These are phyloP conservation scores for Eidolon helvum DNA, from an alignment of 2,113 vertebrate species.

Conservation along the genomic window DNA sequence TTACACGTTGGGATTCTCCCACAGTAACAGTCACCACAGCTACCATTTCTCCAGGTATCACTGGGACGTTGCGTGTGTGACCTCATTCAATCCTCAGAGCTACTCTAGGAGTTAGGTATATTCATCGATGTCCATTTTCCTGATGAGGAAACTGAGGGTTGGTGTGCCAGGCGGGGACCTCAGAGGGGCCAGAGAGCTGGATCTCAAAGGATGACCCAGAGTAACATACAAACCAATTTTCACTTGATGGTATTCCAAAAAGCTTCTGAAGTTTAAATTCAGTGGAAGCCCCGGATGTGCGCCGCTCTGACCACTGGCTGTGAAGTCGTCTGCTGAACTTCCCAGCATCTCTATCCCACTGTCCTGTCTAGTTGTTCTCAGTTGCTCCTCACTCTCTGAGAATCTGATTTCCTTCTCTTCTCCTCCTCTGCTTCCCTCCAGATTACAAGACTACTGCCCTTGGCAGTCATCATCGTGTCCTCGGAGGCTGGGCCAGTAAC, in stretches of 20 bases:
- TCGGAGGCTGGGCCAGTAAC: rapidly evolving
- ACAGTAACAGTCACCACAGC: rapidly evolving
- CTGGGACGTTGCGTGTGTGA: rapidly evolving
- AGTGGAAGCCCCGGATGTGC: rapidly evolving
- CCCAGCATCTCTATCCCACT: rapidly evolving
- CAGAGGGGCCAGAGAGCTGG: background rate
- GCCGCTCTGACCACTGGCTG: rapidly evolving
- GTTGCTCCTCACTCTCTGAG: background rate
- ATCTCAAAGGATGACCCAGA: background rate
- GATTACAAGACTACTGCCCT: background rate
- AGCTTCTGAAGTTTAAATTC: background rate
- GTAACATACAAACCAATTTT: rapidly evolving
- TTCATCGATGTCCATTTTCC: background rate
- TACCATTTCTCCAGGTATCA: background rate
- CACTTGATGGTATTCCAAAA: background rate
- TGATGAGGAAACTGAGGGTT: background rate
- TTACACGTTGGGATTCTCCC: rapidly evolving
- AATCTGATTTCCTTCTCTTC: no score
- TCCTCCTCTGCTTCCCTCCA: background rate
- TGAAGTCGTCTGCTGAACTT: rapidly evolving
- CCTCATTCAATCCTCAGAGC: background rate
- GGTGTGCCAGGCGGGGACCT: rapidly evolving
- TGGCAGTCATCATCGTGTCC: rapidly evolving
- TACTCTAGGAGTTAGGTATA: rapidly evolving
- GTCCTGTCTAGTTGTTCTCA: rapidly evolving